Evolutionary conservation across 35 echinoderm and acorn worm genomes (phyloP).

Genomic region (Hemicentrotus pulcherrimus): DNA sequence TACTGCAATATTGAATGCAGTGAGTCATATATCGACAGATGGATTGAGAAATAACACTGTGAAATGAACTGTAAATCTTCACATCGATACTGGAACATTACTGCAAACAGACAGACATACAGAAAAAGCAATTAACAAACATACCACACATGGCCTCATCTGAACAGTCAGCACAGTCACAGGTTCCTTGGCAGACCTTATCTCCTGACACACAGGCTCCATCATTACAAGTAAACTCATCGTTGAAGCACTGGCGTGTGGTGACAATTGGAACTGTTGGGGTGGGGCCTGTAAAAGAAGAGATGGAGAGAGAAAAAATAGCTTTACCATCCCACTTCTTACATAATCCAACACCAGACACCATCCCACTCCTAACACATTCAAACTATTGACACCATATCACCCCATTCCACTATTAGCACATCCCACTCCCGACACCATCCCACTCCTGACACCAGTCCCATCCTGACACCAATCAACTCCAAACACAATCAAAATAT

Average conservation of each 20-base stretch:
- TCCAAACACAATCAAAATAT: background rate
- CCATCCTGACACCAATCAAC: background rate
- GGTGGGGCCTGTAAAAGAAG: background rate
- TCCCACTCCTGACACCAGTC: background rate
- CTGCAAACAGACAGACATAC: too few species aligned
- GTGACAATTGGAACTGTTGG: conserved; percentile 38
- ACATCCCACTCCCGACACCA: background rate
- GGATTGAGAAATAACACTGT: too few species aligned
- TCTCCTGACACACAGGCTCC: conserved; percentile 46
- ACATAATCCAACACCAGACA: background rate
- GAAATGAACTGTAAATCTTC: background rate
- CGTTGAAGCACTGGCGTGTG: conserved; percentile 63
- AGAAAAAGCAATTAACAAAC: background rate
- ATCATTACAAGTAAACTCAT: conserved; percentile 73
- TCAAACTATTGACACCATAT: background rate
- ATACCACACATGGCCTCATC: conserved; percentile 70
- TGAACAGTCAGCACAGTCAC: conserved; percentile 58
- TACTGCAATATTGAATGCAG: too few species aligned
- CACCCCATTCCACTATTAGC: background rate
- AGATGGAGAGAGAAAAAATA: too few species aligned
- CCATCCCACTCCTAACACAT: background rate
- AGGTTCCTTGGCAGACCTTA: conserved; percentile 50
- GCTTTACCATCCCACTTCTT: too few species aligned
- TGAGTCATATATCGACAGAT: too few species aligned
- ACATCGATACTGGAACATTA: background rate